These are phyloP conservation scores for Lasioglossum marginatum DNA, from an alignment of 2,888 invertebrate genomes.

Conservation along the genomic window DNA sequence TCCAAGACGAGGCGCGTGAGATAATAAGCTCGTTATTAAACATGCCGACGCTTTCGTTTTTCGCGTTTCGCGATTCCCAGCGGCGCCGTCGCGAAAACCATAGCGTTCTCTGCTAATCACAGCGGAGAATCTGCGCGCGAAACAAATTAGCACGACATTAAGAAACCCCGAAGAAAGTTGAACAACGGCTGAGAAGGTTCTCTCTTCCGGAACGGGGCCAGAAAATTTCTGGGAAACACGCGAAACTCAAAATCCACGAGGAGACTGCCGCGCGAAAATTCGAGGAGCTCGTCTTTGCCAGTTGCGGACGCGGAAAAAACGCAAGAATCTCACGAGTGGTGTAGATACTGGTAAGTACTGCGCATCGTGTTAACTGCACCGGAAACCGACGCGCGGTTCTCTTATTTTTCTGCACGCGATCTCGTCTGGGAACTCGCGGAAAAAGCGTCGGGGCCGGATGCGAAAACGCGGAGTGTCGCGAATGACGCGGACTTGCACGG, in stretches of 20 bases:
- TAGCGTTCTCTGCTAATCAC: not conserved
- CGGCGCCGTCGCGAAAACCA: not conserved
- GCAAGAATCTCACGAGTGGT: not conserved
- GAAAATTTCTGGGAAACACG: not conserved
- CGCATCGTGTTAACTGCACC: not conserved
- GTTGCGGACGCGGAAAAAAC: not conserved
- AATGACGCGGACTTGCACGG: not conserved
- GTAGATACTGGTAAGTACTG: not conserved
- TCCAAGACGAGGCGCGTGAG: not conserved
- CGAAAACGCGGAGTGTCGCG: not conserved
- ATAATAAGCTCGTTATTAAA: constrained; percentile 10
- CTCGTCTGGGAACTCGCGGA: not conserved
- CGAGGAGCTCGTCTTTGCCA: not conserved
- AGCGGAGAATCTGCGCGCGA: not conserved
- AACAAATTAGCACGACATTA: not conserved
- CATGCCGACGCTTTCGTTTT: not conserved
- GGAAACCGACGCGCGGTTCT: constrained; percentile 25
- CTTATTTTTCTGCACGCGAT: constrained; percentile 33
- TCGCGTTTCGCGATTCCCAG: not conserved
- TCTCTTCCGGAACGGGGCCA: not conserved
- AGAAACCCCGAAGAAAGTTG: not conserved
- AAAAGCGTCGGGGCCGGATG: constrained; percentile 3
- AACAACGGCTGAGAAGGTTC: not conserved
- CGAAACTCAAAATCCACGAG: not conserved
- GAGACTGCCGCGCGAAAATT: not conserved